Evolutionary conservation across 2,113 vertebrate species (phyloP), one percentile per base, ranked within the genome.

Genomic region (Haemorhous mexicanus): DNA sequence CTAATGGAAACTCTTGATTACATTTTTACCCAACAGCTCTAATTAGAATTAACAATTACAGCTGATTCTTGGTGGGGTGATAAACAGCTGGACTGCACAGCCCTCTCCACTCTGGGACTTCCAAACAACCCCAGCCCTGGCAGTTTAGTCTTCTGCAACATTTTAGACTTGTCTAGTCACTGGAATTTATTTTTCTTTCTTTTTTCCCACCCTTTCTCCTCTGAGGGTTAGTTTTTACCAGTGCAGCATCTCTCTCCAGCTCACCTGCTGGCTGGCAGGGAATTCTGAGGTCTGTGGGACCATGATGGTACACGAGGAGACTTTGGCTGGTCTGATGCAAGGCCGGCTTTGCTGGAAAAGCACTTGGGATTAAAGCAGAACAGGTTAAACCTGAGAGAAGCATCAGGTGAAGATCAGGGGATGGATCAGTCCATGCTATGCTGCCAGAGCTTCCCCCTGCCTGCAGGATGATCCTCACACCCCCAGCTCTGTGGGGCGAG

Each of bases 191-290:
- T 83, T 92, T 85, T 37, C 55, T 88, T 69, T 46, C 32, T 67
- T 50, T 53, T 47, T 1, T 6, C 41, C 35, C 13, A 4, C 16
- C 11, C 18, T 15, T 78, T 52, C 70, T 58, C 78, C 82, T 94
- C 55, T 52, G 73, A 72, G 85, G 68, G 47, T 95, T 90, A 74
- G 24, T 56, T 95, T 95, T 96, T 75, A 95, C 63, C 68, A 78
- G 75, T 56, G 63, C 85, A 86, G 79, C 85, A 63, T 95, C 90
- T 92, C 79, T 90, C n/a, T n/a, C n/a, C n/a, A n/a, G n/a, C 39
- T 73, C 70, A 59, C 28, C 50, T 0, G 0, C 63, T 69, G 47
- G 47, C 55, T 76, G 74, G 41, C 27, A 49, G 72, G 49, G 7
- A 76, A 61, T 37, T 14, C 53, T 63, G 75, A 76, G 67, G 28